Percentiles rank a stretch among this genome's conserved stretches.
Conservation (phyloP, 2,888 invertebrate species). For the Acanthosepion pharaonis region DNA sequence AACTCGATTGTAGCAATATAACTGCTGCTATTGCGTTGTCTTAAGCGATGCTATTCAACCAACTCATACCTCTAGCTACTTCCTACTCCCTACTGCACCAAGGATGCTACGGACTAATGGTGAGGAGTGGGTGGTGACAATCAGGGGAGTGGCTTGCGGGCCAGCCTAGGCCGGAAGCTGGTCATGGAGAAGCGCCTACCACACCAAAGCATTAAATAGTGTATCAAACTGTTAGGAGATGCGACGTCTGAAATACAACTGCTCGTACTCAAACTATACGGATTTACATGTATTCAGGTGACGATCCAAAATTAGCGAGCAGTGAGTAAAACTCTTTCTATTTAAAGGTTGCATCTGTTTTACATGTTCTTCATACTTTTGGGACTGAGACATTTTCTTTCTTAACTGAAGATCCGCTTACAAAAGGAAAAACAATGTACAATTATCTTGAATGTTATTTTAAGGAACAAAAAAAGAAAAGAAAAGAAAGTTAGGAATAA, state of each 20-base stretch:
- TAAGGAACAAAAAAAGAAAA: too few species aligned
- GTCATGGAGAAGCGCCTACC: neutral
- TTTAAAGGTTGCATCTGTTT: neutral
- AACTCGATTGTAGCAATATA: neutral
- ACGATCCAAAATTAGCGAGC: neutral
- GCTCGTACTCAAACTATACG: neutral
- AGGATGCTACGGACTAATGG: neutral
- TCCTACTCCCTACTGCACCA: neutral
- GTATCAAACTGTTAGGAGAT: neutral
- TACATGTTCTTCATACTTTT: neutral
- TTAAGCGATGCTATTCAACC: neutral
- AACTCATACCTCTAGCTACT: neutral
- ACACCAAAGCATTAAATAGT: neutral
- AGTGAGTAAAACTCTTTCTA: neutral
- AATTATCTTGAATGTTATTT: too few species aligned
- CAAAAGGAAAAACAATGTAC: too few species aligned
- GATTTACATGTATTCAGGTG: neutral
- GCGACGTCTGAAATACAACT: neutral
- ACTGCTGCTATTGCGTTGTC: neutral
- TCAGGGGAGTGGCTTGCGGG: neutral
- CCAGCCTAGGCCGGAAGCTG: neutral
- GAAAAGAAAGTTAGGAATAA: too few species aligned
- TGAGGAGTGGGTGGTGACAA: neutral
- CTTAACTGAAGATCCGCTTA: too few species aligned
- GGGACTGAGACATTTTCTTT: neutral